Evolutionary conservation across 2,888 invertebrate genomes (phyloP), one percentile per base, ranked within the genome.

Genomic region (Carpatolechia fugitivella): DNA sequence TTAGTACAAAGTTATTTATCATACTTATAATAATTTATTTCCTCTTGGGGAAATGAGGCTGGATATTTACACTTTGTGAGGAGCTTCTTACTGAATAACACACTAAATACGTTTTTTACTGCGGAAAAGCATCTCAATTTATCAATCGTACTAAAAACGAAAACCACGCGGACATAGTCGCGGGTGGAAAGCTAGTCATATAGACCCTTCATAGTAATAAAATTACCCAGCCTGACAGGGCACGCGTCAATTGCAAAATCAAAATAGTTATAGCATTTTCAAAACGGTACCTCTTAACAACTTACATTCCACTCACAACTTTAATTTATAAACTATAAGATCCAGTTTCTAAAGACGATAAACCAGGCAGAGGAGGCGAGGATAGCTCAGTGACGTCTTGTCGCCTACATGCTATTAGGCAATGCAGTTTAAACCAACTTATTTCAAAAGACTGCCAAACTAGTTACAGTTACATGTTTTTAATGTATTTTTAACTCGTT

Each of bases 161-260:
- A n/a, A n/a, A n/a, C n/a, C n/a, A n/a, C n/a, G n/a, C n/a, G n/a
- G n/a, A n/a, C n/a, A n/a, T n/a, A n/a, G n/a, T n/a, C n/a, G n/a
- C n/a, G n/a, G n/a, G n/a, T n/a, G n/a, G n/a, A n/a, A n/a, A n/a
- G n/a, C n/a, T n/a, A n/a, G n/a, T n/a, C n/a, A n/a, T n/a, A n/a
- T n/a, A n/a, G n/a, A n/a, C n/a, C n/a, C n/a, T n/a, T n/a, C n/a
- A n/a, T n/a, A n/a, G n/a, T n/a, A n/a, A n/a, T n/a, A n/a, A 18
- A 16, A 16, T 40, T 8, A 40, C 14, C 69, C 63, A 69, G 59
- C 66, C 60, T 71, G 80, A n/a, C n/a, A n/a, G n/a, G n/a, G 81
- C 85, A 85, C 85, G 85, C 84, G 85, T 79, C 83, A 63, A 76
- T 86, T 87, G 80, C 86, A 72, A 84, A 85, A 87, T 63, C 66